Conservation (phyloP, 2,113 vertebrate species). For the Eudyptes chrysolophus region DNA sequence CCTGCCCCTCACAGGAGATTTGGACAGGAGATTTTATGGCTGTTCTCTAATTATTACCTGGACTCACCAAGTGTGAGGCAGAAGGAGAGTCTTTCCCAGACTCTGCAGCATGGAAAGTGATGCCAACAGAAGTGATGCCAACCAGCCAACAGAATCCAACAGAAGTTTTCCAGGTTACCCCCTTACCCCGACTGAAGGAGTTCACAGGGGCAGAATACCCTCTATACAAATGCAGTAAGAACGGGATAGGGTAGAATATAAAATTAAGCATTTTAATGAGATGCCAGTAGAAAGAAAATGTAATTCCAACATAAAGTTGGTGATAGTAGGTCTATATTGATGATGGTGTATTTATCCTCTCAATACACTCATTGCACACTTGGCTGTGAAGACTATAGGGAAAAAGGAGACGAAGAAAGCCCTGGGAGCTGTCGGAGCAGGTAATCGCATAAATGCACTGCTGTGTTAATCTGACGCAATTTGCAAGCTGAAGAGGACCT, state of each 20-base stretch:
- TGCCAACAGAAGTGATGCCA: not conserved
- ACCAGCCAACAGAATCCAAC: no score
- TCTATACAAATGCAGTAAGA: not conserved
- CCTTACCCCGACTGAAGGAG: rapidly evolving
- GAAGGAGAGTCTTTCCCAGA: not conserved
- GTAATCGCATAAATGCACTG: not conserved
- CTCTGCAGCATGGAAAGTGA: no score
- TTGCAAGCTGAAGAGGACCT: not conserved
- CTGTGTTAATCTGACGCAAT: not conserved
- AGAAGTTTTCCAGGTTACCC: not conserved
- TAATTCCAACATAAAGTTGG: not conserved
- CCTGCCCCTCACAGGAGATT: not conserved
- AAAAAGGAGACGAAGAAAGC: not conserved
- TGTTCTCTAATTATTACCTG: not conserved
- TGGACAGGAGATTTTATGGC: not conserved
- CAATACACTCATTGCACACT: rapidly evolving
- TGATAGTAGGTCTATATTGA: no score
- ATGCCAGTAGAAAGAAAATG: not conserved
- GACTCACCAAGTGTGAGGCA: not conserved
- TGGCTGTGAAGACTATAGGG: not conserved
- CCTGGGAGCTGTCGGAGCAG: not conserved
- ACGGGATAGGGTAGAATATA: not conserved
- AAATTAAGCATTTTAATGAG: not conserved
- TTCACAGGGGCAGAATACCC: not conserved
- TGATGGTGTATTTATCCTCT: not conserved